Base-by-base conservation (phyloP, 2,797 vertebrate genomes). In the Taeniopygia guttata region DNA sequence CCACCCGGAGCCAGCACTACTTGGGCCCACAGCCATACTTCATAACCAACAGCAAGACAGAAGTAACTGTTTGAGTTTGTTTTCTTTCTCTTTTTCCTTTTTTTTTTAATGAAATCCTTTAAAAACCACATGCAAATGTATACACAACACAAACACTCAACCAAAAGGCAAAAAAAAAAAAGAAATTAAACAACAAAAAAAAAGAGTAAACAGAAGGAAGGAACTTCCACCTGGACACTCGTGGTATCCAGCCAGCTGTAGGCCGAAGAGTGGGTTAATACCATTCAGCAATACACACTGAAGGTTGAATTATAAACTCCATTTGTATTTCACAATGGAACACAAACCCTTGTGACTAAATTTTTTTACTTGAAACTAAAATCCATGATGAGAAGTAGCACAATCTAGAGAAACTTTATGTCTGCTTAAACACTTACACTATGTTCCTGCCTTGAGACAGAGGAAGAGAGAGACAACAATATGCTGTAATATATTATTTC, bases 41-140 rank as follows among this genome's bases (percentile, higher is more conserved):
- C 98, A 99, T 99, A 96, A 99, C 99, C 97, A 99, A 99, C 98
- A 99, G 99, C 98, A 99, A 99, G 98, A 99, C 99, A 92, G 99
- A 99, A 97, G 99, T 99, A 98, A 99, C 99, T 97, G 99, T 99
- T 97, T 99, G 98, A 99, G 95, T 64, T 86, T 62, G 16, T 26
- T 32, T 64, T 75, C 76, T 91, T 82, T 72, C 25, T 74, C 26
- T 49, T 13, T 56, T 77, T 34, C 42, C 70, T 66, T 68, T 73
- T 70, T 78, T 90, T 81, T 81, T 16, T 29, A 87, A 91, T 40
- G 32, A 94, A 94, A 94, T 96, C 82, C 78, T 91, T 95, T 89
- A 84, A 82, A 84, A 93, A 93, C 2, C 63, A 91, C 58, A 87
- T 13, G 3, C 83, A 95, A 73, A 89, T 94, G 91, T 77, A 96